These are phyloP conservation scores for Hippopotamyrus pictus DNA, from an alignment of 2,797 vertebrate genomes.

Conservation along the genomic window DNA sequence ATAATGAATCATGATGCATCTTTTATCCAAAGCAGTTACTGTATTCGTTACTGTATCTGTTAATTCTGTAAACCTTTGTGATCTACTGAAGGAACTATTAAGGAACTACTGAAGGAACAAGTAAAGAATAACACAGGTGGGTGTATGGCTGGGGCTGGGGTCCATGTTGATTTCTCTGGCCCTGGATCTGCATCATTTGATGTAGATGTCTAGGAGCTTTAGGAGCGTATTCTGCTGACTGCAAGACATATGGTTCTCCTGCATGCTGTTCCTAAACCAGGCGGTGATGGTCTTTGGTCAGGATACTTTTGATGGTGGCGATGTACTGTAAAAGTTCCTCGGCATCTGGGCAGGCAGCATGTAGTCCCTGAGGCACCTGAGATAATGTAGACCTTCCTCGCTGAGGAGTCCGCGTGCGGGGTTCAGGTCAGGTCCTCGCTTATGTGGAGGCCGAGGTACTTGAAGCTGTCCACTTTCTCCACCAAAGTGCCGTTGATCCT, in stretches of 20 bases:
- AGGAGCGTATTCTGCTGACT: not conserved
- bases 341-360: not conserved
- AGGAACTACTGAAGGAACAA: not conserved
- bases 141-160: too few species aligned
- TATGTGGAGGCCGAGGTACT: not conserved
- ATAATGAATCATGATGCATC: not conserved
- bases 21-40: not conserved
- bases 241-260: not conserved
- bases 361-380: not conserved
- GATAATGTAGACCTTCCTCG: not conserved
- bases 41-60: not conserved
- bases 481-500: not conserved
- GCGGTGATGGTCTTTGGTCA: not conserved
- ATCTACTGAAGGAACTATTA: not conserved
- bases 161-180: too few species aligned
- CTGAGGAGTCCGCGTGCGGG: not conserved
- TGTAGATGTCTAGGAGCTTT: not conserved
- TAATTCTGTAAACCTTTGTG: not conserved
- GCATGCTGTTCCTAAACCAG: not conserved
- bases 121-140: too few species aligned
- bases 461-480: not conserved
- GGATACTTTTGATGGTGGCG: not conserved
- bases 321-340: not conserved
- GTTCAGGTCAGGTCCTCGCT: not conserved
- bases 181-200: too few species aligned